Evolutionary conservation across 2,797 vertebrate species (phyloP).

Genomic region (Manis pentadactyla): DNA sequence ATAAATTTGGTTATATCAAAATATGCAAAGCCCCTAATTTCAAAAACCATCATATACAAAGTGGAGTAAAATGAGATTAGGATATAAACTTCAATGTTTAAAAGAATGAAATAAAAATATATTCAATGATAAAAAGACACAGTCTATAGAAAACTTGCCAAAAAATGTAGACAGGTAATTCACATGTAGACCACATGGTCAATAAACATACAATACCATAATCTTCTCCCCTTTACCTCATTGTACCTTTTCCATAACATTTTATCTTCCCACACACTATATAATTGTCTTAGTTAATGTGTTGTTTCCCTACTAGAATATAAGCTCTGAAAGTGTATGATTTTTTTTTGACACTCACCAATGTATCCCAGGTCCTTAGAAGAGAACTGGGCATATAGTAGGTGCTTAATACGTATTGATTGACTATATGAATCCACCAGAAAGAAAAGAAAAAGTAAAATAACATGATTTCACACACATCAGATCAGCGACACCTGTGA

Average conservation of each 20-base stretch:
- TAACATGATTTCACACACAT: background rate
- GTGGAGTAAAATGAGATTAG: background rate
- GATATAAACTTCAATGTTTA: background rate
- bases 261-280: background rate
- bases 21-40: background rate
- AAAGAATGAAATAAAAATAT: background rate
- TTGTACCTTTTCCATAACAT: background rate
- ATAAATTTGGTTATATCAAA: background rate
- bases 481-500: background rate
- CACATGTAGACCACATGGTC: background rate
- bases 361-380: background rate
- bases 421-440: background rate
- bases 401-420: conserved; percentile 21
- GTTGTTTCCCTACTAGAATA: background rate
- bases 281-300: background rate
- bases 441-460: background rate
- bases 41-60: background rate
- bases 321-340: background rate
- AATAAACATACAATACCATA: background rate
- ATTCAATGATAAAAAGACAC: background rate
- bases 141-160: background rate
- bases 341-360: background rate
- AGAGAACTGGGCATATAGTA: background rate
- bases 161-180: conserved; percentile 18
- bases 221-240: background rate